Base-by-base conservation (phyloP, 2,797 vertebrate species). In the Falco columbarius region DNA sequence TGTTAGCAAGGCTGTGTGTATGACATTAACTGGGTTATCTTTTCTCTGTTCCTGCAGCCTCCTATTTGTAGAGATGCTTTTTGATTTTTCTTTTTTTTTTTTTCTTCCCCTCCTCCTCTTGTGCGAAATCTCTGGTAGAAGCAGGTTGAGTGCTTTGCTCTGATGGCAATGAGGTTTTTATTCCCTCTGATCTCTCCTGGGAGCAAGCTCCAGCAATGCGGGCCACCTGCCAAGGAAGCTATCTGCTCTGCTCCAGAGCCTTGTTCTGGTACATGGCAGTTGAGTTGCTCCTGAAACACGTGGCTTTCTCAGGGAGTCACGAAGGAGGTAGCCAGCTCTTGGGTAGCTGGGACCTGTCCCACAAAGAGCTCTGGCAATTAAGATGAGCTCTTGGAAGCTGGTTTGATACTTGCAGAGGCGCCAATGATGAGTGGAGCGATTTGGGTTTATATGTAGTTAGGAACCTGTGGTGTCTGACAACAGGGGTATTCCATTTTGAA, bases 191-290 rank as follows among this genome's bases (percentile, higher is more conserved):
- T 95, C 89, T 94, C 90, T 91, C 58, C 49, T 36, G 84, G 81
- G 94, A 94, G 58, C 2, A 18, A 83, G 94, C 92, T 96, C 75
- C 92, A 90, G 61, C 51, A 8, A 9, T 38, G 79, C 0, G 4
- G 90, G 90, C 93, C 46, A 55, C 81, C 90, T 96, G 95, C 95
- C 92, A 96, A 73, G 92, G 74, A 75, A 94, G 84, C 55, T 96
- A 72, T 97, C 93, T 93, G 88, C 92, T 94, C 61, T 81, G 91
- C 72, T 97, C 86, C 89, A 75, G 79, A 94, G 93, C 80, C 62
- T 87, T 85, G 42, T 58, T 82, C 90, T 79, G 92, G 7, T 86
- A 16, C 52, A 12, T 0, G 72, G 79, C 81, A 44, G 56, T 61
- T 23, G 65, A 38, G 44, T 24, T 2, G 4, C 75, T 93, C 72